These are phyloP conservation scores for Poeciliopsis infans DNA, from an alignment of 2,797 vertebrate species.

Conservation along the genomic window DNA sequence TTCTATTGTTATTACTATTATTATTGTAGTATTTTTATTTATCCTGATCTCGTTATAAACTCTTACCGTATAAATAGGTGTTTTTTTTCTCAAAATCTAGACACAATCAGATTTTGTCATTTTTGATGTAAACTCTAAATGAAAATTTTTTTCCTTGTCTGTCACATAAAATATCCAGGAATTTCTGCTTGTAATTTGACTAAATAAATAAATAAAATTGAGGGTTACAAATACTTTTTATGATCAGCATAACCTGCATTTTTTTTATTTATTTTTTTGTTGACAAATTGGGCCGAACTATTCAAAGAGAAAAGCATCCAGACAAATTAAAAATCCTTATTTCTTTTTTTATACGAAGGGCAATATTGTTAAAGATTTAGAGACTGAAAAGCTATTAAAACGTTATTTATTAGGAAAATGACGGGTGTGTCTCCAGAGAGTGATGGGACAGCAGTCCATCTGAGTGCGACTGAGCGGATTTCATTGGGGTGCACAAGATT, in stretches of 20 bases:
- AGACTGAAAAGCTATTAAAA: neutral
- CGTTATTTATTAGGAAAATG: neutral
- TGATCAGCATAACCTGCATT: neutral
- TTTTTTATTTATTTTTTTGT: neutral
- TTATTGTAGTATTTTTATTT: neutral
- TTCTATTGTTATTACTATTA: neutral
- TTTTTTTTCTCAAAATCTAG: neutral
- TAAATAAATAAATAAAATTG: neutral
- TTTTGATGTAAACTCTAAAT: neutral
- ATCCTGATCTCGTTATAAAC: neutral
- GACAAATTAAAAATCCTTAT: neutral
- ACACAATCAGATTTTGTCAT: neutral
- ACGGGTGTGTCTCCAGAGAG: neutral
- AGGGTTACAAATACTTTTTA: neutral
- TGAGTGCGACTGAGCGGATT: neutral
- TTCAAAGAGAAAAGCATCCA: neutral
- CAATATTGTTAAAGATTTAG: neutral
- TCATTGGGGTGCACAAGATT: slow-evolving; percentile 19
- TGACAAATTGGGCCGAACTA: neutral
- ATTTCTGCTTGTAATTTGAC: neutral
- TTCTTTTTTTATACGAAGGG: no score
- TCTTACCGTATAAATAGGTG: neutral
- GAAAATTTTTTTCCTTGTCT: neutral
- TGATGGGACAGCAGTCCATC: neutral
- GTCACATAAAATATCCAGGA: neutral